These are phyloP conservation scores for Phortica okadai DNA, from an alignment of 2,888 invertebrate species.

Conservation along the genomic window DNA sequence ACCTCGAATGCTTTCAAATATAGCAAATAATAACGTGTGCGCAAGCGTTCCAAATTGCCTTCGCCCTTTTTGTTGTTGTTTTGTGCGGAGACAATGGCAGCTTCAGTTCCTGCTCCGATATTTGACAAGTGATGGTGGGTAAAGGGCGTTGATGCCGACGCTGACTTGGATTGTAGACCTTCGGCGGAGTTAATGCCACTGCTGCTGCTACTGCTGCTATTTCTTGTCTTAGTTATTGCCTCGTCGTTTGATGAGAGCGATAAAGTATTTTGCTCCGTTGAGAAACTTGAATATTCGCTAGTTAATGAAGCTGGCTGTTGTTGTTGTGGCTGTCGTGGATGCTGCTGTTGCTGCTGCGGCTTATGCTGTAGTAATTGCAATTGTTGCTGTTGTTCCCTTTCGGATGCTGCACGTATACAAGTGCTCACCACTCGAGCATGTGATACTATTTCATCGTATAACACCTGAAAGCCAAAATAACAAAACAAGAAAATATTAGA, in stretches of 20 bases:
- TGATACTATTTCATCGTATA: constrained; percentile 95
- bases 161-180: constrained; percentile 2
- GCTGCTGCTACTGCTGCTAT: constrained; percentile 45
- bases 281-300: constrained; percentile 67
- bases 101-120: constrained; percentile 54
- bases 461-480: constrained; percentile 81
- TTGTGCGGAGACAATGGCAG: not conserved
- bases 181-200: constrained; percentile 63
- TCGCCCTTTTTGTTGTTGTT: constrained; percentile 55
- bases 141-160: constrained; percentile 7
- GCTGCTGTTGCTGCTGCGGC: constrained; percentile 56
- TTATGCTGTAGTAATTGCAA: constrained; percentile 52
- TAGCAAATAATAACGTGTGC: constrained; percentile 92
- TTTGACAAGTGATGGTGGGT: not conserved
- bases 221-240: constrained; percentile 48
- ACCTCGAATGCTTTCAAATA: constrained; percentile 93
- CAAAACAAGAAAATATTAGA: constrained; percentile 38
- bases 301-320: constrained; percentile 61
- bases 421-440: constrained; percentile 91
- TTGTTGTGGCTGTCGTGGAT: constrained; percentile 53
- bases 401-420: constrained; percentile 83
- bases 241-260: constrained; percentile 66
- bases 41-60: constrained; percentile 80
- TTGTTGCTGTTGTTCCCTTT: constrained; percentile 75
- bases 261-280: constrained; percentile 62